Conservation (phyloP, 2,113 vertebrate species). For the Rynchops niger region DNA sequence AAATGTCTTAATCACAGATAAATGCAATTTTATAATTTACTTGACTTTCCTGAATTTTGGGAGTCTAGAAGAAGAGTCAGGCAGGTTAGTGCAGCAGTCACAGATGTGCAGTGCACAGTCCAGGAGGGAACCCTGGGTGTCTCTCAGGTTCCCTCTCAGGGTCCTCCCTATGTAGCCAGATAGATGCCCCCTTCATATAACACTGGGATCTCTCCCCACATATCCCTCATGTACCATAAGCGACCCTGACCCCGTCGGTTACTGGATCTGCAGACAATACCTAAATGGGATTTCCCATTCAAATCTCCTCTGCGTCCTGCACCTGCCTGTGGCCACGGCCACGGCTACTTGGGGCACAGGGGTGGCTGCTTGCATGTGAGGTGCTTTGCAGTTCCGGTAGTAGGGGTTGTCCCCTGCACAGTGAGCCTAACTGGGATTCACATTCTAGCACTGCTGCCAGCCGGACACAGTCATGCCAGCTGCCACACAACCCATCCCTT, state of each 20-base stretch:
- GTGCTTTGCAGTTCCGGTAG: neutral
- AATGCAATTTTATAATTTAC: neutral
- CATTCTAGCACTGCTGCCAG: neutral
- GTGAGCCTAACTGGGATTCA: neutral
- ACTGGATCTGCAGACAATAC: neutral
- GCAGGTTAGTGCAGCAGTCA: neutral
- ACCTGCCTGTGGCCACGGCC: neutral
- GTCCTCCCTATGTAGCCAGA: neutral
- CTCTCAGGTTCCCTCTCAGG: neutral
- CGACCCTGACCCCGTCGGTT: neutral
- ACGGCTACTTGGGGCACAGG: neutral
- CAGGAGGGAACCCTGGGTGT: neutral
- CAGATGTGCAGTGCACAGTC: accelerated
- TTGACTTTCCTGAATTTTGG: neutral
- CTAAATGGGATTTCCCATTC: neutral
- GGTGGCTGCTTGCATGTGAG: neutral
- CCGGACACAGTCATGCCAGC: neutral
- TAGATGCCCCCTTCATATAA: neutral
- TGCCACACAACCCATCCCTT: neutral
- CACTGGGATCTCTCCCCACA: neutral
- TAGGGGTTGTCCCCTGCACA: too few species aligned
- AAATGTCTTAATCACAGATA: neutral
- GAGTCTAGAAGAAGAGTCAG: neutral
- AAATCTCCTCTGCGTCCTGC: neutral
- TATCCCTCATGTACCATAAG: neutral